These are phyloP conservation scores for Glossophaga mutica DNA, from an alignment of 2,797 vertebrate species.

Conservation along the genomic window DNA sequence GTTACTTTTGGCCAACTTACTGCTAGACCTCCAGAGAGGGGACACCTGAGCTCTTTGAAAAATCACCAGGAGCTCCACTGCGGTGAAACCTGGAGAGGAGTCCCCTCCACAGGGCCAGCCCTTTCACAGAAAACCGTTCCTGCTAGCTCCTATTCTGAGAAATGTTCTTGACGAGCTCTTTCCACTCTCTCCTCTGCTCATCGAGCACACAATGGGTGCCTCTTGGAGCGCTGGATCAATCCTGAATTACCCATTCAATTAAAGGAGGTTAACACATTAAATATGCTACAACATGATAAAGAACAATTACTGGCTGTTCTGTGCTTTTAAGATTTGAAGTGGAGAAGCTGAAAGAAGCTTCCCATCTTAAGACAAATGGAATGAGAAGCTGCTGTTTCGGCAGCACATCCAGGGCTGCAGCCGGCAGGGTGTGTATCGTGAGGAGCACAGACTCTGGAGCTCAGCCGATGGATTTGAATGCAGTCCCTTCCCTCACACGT, in stretches of 20 bases:
- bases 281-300: background rate
- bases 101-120: background rate
- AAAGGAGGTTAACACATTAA: background rate
- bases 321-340: background rate
- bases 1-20: background rate
- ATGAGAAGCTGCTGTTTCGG: background rate
- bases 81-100: background rate
- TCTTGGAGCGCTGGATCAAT: background rate
- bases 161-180: background rate
- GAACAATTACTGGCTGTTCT: background rate
- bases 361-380: background rate
- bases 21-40: background rate
- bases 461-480: background rate
- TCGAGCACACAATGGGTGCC: background rate
- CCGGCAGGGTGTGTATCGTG: fast-evolving
- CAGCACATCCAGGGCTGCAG: fast-evolving
- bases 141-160: background rate
- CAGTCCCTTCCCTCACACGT: background rate
- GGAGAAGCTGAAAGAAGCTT: background rate
- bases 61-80: background rate
- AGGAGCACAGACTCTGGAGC: background rate
- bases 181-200: background rate
- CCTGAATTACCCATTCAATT: conserved; percentile 40
- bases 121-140: background rate
- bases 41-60: background rate